Evolutionary conservation across 2,888 invertebrate genomes (phyloP).

Genomic region (Cantharis flavilabris): DNA sequence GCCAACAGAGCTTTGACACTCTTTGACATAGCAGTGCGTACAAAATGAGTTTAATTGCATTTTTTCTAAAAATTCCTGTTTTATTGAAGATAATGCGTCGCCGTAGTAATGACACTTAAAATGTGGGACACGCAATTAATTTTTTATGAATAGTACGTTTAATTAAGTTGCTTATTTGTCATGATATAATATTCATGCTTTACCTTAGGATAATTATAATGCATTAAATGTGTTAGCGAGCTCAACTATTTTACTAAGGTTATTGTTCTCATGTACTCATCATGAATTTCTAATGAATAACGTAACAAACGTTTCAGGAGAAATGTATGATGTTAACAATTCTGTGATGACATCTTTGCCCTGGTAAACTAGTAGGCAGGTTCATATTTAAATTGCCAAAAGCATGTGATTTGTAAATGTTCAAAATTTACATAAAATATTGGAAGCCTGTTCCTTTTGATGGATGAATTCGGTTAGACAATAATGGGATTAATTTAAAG

Average conservation of each 20-base stretch:
- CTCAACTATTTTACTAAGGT: slow-evolving; percentile 7
- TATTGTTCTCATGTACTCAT: slow-evolving; percentile 10
- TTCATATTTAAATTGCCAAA: neutral
- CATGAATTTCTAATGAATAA: slow-evolving; percentile 5
- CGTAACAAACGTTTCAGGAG: slow-evolving; percentile 2
- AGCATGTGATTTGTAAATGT: neutral
- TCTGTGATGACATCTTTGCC: neutral
- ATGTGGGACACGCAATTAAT: neutral
- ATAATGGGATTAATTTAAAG: neutral
- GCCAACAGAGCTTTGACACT: neutral
- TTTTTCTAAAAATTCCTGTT: neutral
- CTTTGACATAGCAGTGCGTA: neutral
- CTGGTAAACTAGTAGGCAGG: neutral
- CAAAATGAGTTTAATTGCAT: neutral
- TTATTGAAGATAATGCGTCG: neutral
- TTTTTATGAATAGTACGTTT: neutral
- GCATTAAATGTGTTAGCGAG: neutral
- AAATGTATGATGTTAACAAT: neutral
- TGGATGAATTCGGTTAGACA: neutral
- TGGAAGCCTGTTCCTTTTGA: neutral
- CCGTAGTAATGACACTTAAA: neutral
- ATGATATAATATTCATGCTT: neutral
- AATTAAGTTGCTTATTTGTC: neutral
- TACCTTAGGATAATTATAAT: neutral
- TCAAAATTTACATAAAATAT: neutral